Conservation (phyloP, 2,113 vertebrate genomes). For the Solenodon paradoxus region DNA sequence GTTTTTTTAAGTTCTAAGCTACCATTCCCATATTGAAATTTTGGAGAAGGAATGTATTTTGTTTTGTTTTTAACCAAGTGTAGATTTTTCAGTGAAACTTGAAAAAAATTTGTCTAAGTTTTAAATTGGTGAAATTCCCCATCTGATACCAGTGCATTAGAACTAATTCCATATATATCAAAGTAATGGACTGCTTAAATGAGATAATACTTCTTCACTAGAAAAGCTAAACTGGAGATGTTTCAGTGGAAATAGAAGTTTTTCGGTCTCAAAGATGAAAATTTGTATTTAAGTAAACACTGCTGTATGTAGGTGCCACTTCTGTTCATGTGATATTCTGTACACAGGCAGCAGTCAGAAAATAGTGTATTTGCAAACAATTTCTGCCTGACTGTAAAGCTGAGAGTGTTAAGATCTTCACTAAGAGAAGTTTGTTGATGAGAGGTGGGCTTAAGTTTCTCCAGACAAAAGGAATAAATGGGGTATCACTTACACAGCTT, state of each 20-base stretch:
- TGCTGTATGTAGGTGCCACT: not conserved
- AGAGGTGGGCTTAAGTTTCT: constrained; percentile 6
- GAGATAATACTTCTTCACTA: constrained; percentile 24
- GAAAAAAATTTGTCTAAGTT: not conserved
- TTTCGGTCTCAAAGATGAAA: not conserved
- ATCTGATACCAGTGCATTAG: not conserved
- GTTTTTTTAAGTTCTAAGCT: constrained; percentile 63
- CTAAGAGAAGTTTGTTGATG: not conserved
- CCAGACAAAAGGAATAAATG: constrained; percentile 4
- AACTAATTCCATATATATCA: constrained; percentile 23
- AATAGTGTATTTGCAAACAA: not conserved
- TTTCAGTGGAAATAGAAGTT: constrained; percentile 7
- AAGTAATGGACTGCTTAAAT: constrained; percentile 11
- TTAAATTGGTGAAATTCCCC: constrained; percentile 26
- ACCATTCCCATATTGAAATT: constrained; percentile 42
- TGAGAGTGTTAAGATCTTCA: not conserved
- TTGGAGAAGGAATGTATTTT: constrained; percentile 7
- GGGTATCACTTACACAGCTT: not conserved
- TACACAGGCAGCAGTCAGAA: not conserved
- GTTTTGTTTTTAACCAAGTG: not conserved
- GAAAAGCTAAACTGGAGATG: constrained; percentile 9
- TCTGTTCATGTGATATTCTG: not conserved
- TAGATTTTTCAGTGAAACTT: constrained; percentile 41
- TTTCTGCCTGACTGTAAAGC: not conserved
- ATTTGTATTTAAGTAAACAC: not conserved